Evolutionary conservation across 2,797 vertebrate genomes (phyloP).

Genomic region (Acanthis flammea): DNA sequence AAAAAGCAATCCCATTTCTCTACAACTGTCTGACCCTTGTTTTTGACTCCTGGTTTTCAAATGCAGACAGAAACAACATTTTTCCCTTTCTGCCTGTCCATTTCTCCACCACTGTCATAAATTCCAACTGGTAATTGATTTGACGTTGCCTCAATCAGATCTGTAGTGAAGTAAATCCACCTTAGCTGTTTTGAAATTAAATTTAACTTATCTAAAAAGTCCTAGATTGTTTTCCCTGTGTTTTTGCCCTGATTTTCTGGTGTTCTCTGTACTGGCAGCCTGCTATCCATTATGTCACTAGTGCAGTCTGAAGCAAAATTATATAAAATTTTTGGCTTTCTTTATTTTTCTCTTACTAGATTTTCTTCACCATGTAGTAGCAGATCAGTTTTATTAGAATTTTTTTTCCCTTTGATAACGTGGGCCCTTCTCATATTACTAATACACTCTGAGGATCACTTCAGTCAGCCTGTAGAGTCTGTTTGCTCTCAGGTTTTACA

Average conservation of each 20-base stretch:
- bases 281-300: background rate
- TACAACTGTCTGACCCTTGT: background rate
- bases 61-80: background rate
- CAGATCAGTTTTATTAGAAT: background rate
- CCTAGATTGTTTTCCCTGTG: background rate
- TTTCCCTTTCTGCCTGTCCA: background rate
- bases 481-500: background rate
- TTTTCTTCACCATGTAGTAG: background rate
- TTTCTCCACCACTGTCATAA: background rate
- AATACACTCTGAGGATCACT: background rate
- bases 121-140: background rate
- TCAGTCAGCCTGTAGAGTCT: background rate
- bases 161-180: background rate
- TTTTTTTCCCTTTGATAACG: accelerated
- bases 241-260: background rate
- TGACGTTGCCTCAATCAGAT: background rate
- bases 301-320: background rate
- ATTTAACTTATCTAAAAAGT: background rate
- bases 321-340: background rate
- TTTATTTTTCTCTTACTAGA: background rate
- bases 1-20: background rate
- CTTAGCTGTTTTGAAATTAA: background rate
- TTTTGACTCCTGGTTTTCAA: background rate
- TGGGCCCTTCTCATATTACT: background rate
- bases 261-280: background rate